Evolutionary conservation across 2,797 vertebrate genomes (phyloP).

Genomic region (Sebastes aleutianus): DNA sequence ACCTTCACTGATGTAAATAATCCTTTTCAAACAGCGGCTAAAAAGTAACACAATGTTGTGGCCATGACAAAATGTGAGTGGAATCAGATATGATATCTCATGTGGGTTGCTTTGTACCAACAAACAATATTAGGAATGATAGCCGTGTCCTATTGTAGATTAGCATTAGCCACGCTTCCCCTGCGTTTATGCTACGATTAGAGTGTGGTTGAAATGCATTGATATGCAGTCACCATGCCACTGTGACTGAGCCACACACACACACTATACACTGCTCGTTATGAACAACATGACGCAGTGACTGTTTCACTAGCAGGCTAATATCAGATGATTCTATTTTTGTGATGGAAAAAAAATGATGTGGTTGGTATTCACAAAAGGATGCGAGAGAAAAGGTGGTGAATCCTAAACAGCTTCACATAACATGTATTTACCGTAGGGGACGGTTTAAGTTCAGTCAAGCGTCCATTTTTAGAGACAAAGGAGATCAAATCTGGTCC

Average conservation of each 20-base stretch:
- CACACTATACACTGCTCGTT: slow-evolving; percentile 25
- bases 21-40: slow-evolving; percentile 28
- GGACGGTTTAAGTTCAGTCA: neutral
- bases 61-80: slow-evolving; percentile 27
- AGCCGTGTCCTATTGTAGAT: slow-evolving; percentile 41
- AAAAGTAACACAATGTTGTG: neutral
- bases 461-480: neutral
- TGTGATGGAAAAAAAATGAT: slow-evolving; percentile 16
- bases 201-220: slow-evolving; percentile 6
- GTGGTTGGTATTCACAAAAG: slow-evolving; percentile 9
- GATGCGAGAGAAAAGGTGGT: neutral
- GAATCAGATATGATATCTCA: slow-evolving; percentile 39
- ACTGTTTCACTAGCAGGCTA: slow-evolving; percentile 25
- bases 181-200: slow-evolving; percentile 26
- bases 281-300: slow-evolving; percentile 32
- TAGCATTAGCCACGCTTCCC: slow-evolving; percentile 45
- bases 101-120: slow-evolving; percentile 18
- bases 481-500: slow-evolving; percentile 2
- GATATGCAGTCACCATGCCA: slow-evolving; percentile 9
- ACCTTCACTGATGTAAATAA: slow-evolving; percentile 46
- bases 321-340: slow-evolving; percentile 33
- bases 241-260: neutral
- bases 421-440: neutral
- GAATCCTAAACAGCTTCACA: slow-evolving; percentile 22
- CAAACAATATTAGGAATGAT: slow-evolving; percentile 38